Evolutionary conservation across 2,888 invertebrate genomes (phyloP).

Genomic region (Acanthosepion pharaonis): DNA sequence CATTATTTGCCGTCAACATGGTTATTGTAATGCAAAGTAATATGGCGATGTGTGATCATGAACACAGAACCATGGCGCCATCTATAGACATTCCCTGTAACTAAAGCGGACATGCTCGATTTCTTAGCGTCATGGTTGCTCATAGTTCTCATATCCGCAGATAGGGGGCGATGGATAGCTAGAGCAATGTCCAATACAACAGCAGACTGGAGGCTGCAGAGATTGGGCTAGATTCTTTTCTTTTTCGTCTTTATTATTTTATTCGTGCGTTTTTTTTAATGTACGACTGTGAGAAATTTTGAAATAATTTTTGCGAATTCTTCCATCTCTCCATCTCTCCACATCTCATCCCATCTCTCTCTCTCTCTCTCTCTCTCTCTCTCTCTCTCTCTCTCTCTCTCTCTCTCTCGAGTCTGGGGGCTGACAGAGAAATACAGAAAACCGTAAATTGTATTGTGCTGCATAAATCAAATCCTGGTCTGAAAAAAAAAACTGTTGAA

Average conservation of each 20-base stretch:
- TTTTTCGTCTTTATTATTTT: neutral
- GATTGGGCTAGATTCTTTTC: neutral
- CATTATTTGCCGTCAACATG: conserved; percentile 2
- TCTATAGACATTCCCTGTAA: conserved; percentile 12
- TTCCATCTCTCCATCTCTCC: too few relatives aligned
- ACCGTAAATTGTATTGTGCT: too few relatives aligned
- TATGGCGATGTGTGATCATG: neutral
- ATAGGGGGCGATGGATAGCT: neutral
- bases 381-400: too few relatives aligned
- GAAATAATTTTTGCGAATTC: too few relatives aligned
- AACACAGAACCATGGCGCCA: conserved; percentile 33
- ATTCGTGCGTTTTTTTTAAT: too few relatives aligned
- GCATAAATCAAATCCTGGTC: too few relatives aligned
- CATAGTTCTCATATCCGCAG: neutral
- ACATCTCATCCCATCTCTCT: too few relatives aligned
- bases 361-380: too few relatives aligned
- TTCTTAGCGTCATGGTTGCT: conserved; percentile 8
- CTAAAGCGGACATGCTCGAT: conserved; percentile 22
- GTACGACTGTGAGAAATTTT: too few relatives aligned
- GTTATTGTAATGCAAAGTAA: conserved; percentile 22
- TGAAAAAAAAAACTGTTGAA: too few relatives aligned
- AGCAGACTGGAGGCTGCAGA: neutral
- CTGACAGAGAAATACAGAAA: too few relatives aligned
- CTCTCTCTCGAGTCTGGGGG: too few relatives aligned
- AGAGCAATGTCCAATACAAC: neutral